phyloP scores from a whole-genome alignment of 2,797 vertebrate species.

The Smutsia gigantea region DNA sequence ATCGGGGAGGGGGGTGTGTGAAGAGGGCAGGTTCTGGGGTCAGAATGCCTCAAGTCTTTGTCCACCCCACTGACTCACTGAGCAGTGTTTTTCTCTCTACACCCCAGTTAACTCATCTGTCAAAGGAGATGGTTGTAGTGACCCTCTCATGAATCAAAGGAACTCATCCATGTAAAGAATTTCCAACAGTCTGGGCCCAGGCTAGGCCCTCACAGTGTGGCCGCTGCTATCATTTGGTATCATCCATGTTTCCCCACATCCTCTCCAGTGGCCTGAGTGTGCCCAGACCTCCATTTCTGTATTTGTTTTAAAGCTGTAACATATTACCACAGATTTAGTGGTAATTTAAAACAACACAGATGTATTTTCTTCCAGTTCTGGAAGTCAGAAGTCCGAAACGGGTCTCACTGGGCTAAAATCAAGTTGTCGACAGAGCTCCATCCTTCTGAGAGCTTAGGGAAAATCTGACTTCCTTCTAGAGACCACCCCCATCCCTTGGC shows the following conservation, averaged over 20 bases:
- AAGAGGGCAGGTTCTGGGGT: background rate
- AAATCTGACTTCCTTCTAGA: background rate
- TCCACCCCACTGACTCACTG: background rate
- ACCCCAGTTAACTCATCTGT: background rate
- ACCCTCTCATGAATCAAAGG: no score
- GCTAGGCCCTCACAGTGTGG: background rate
- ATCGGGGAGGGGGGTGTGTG: background rate
- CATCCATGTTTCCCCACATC: no score
- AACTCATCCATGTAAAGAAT: background rate
- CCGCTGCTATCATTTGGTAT: no score
- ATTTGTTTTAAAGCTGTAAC: background rate
- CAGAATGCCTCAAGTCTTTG: background rate
- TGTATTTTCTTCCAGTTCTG: background rate
- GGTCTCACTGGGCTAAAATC: background rate
- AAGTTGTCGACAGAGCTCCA: background rate
- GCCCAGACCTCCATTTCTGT: background rate
- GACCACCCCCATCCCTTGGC: rapidly evolving
- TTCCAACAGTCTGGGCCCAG: background rate
- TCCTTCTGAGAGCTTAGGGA: background rate
- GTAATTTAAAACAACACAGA: background rate
- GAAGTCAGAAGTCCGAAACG: background rate
- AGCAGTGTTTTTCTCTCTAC: background rate
- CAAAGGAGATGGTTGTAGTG: no score
- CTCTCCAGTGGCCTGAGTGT: background rate
- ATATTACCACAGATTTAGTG: background rate